These are phyloP conservation scores for Eulacestoma nigropectus DNA, from an alignment of 2,113 vertebrate species.

Conservation along the genomic window DNA sequence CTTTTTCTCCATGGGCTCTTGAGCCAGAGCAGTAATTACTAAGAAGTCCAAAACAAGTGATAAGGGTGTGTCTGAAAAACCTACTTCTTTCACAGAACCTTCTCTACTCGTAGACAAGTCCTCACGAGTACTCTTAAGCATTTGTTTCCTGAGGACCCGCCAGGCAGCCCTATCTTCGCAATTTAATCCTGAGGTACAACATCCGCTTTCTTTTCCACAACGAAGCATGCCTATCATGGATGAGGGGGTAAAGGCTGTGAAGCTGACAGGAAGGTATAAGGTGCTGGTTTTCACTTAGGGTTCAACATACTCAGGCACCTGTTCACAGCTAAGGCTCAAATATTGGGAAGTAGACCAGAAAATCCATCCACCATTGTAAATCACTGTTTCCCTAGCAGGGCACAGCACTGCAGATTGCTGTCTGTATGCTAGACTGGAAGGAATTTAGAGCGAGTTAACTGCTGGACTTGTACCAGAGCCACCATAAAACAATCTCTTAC, in stretches of 20 bases:
- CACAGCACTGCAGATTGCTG: not conserved
- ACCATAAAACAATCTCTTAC: slow-evolving; percentile 60
- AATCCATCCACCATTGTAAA: not conserved
- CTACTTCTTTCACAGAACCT: not conserved
- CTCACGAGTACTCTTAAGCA: not conserved
- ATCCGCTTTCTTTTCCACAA: not conserved
- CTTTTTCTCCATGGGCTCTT: not conserved
- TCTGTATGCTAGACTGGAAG: not conserved
- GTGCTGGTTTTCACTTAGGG: not conserved
- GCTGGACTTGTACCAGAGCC: not conserved
- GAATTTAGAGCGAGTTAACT: not conserved
- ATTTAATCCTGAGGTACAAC: not conserved
- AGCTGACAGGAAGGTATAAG: not conserved
- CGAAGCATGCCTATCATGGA: not conserved
- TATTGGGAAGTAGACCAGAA: not conserved
- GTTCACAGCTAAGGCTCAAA: not conserved
- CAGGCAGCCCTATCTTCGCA: not conserved
- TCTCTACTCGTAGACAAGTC: not conserved
- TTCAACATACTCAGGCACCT: not conserved
- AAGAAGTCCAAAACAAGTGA: not conserved
- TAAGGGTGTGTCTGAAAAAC: not conserved
- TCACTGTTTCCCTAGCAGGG: not conserved
- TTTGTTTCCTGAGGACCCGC: not conserved
- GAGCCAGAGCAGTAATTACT: not conserved
- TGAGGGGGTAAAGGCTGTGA: not conserved